Percentiles rank a stretch among this genome's conserved stretches.
phyloP scores from a whole-genome alignment of 2,888 invertebrate genomes.

The Pollenia amentaria region DNA sequence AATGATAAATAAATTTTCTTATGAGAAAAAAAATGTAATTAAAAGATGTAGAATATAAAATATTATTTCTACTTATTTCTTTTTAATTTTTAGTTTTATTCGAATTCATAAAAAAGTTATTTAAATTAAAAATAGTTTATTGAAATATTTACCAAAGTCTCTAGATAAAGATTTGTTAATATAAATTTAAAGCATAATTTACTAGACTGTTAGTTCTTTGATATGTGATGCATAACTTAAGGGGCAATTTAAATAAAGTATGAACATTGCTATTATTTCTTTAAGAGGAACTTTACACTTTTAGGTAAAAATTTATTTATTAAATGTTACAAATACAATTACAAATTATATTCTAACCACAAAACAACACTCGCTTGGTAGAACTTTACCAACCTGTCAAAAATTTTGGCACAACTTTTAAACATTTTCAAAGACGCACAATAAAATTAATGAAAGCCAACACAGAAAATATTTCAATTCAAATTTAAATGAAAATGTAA shows the following conservation, averaged over 20 bases:
- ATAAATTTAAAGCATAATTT: not conserved
- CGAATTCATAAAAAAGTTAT: constrained; percentile 33
- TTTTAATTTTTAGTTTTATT: constrained; percentile 32
- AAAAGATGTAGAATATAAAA: constrained; percentile 54
- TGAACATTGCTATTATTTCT: not conserved
- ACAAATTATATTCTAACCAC: too few relatives aligned
- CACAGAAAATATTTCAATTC: too few relatives aligned
- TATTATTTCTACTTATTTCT: constrained; percentile 1
- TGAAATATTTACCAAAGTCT: constrained; percentile 21
- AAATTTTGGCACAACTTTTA: too few relatives aligned
- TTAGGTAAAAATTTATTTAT: too few relatives aligned
- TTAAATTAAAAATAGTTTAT: constrained; percentile 46
- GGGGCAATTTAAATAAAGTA: not conserved
- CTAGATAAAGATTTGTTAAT: not conserved
- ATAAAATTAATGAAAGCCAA: too few relatives aligned
- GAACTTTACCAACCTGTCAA: too few relatives aligned
- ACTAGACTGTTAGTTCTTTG: not conserved
- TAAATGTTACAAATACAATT: too few relatives aligned
- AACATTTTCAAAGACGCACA: too few relatives aligned
- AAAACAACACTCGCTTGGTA: too few relatives aligned
- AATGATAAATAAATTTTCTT: constrained; percentile 65
- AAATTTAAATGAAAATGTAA: too few relatives aligned
- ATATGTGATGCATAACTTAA: not conserved
- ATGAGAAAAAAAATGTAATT: constrained; percentile 62
- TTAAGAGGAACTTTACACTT: too few relatives aligned